Percentiles rank a stretch among this genome's conserved stretches.
phyloP scores from a whole-genome alignment of 2,113 vertebrate genomes.

The Pseudolaguvia tuberculata region DNA sequence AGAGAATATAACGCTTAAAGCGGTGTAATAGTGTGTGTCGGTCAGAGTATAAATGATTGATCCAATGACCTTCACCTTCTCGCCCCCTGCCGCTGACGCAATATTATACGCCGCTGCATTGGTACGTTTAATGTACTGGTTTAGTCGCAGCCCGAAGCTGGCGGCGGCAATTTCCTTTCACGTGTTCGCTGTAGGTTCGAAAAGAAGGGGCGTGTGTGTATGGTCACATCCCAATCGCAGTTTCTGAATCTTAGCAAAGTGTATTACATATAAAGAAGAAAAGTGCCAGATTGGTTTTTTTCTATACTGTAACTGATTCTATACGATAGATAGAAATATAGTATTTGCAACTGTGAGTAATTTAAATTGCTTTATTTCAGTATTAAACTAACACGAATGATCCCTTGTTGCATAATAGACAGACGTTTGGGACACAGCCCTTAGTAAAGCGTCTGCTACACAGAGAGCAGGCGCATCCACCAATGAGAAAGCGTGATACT shows the following conservation, averaged over 20 bases:
- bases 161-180: not conserved
- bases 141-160: not conserved
- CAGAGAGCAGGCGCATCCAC: conserved; percentile 31
- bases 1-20: no score
- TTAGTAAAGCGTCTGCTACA: conserved; percentile 24
- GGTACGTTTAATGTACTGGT: no score
- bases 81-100: not conserved
- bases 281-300: not conserved
- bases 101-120: not conserved
- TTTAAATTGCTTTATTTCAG: not conserved
- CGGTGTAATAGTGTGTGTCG: not conserved
- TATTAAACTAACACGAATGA: not conserved
- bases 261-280: not conserved
- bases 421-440: not conserved
- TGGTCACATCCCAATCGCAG: not conserved
- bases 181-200: not conserved
- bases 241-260: not conserved
- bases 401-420: no score
- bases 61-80: not conserved
- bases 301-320: no score
- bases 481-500: conserved; percentile 55
- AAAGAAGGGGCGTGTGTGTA: not conserved
- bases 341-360: not conserved
- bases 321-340: no score
- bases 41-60: not conserved